phyloP scores from a whole-genome alignment of 2,888 invertebrate genomes.

The Eupsilia transversa region DNA sequence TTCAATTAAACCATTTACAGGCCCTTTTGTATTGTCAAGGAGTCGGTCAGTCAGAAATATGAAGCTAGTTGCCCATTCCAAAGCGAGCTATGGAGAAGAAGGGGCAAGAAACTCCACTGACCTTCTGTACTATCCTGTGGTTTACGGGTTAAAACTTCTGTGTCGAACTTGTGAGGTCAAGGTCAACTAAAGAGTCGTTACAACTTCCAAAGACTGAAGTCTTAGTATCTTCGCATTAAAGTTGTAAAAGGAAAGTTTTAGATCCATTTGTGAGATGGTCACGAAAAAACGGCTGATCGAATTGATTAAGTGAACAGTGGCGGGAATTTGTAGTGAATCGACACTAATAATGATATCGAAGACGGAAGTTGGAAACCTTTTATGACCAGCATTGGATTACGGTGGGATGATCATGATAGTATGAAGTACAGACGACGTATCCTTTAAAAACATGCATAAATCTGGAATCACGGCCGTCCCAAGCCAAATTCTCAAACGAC shows the following conservation, averaged over 20 bases:
- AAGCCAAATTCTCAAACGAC: not conserved
- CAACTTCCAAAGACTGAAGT: slow-evolving; percentile 46
- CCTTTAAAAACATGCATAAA: not conserved
- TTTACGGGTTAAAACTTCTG: slow-evolving; percentile 19
- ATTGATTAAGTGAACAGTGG: slow-evolving; percentile 31
- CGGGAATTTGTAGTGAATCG: slow-evolving; percentile 21
- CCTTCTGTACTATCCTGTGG: not conserved
- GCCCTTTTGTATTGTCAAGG: too few species aligned
- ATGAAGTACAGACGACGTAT: not conserved
- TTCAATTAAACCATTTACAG: too few species aligned
- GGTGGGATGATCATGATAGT: not conserved
- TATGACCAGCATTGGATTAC: not conserved
- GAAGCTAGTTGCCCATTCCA: too few species aligned
- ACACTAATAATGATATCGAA: not conserved
- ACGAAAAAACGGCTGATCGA: slow-evolving; percentile 30
- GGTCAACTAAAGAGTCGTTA: slow-evolving; percentile 47
- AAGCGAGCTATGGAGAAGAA: too few species aligned
- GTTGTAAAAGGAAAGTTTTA: slow-evolving; percentile 49
- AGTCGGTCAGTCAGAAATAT: too few species aligned
- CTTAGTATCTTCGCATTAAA: slow-evolving; percentile 54
- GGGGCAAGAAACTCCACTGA: too few species aligned
- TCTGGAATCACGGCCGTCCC: not conserved
- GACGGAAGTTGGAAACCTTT: not conserved
- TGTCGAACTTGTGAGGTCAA: slow-evolving; percentile 32
- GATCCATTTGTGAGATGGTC: slow-evolving; percentile 35